Percentiles rank a stretch among this genome's conserved stretches.
phyloP scores from a whole-genome alignment of 2,113 vertebrate species.

The Poecile atricapillus region DNA sequence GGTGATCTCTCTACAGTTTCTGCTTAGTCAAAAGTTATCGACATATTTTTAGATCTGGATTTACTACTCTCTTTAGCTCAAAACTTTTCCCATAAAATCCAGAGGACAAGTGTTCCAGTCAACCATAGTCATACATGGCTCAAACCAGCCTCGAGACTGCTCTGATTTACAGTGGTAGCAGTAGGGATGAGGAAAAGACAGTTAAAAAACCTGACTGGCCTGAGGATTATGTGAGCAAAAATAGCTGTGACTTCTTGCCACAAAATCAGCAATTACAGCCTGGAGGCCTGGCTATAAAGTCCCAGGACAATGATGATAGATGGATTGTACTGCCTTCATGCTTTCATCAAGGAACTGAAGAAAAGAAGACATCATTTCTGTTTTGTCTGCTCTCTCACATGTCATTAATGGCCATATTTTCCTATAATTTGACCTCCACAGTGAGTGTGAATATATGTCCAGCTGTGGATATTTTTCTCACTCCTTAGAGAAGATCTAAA shows the following conservation, averaged over 20 bases:
- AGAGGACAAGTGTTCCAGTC: neutral
- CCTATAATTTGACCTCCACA: neutral
- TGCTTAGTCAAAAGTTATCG: neutral
- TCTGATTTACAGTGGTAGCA: neutral
- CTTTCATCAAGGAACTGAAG: neutral
- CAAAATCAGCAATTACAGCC: neutral
- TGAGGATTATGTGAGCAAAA: neutral
- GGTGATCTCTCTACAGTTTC: neutral
- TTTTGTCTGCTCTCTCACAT: neutral
- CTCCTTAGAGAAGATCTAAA: neutral
- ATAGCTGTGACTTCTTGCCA: neutral
- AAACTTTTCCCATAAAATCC: neutral
- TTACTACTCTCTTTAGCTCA: neutral
- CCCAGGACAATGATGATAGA: neutral
- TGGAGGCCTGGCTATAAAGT: neutral
- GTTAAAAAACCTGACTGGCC: neutral
- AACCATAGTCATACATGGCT: neutral
- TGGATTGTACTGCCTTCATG: neutral
- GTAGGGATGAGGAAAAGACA: neutral
- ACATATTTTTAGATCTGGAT: neutral
- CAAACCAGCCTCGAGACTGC: neutral
- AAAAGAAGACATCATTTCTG: neutral
- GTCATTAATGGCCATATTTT: neutral
- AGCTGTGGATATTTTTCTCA: neutral
- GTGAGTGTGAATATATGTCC: neutral